phyloP scores from a whole-genome alignment of 2,797 vertebrate genomes.

The Hephaestus fuliginosus region DNA sequence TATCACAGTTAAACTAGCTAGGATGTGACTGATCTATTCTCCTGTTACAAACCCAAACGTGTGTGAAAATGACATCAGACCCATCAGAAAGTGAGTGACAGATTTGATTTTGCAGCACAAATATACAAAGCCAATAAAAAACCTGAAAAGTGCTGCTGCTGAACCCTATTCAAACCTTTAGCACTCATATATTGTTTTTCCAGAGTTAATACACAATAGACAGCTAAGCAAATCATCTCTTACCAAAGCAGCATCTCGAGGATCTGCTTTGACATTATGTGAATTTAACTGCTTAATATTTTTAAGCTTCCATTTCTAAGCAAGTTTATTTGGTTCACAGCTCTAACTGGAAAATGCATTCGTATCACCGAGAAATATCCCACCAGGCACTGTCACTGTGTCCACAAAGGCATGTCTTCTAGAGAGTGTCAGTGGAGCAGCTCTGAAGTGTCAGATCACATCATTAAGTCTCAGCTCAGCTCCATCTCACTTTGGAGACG shows the following conservation, averaged over 20 bases:
- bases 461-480: not conserved
- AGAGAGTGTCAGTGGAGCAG: not conserved
- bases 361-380: not conserved
- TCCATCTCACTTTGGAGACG: not conserved
- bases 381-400: not conserved
- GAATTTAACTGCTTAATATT: not conserved
- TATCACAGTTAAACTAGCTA: not conserved
- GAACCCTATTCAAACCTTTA: not conserved
- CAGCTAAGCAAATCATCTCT: not conserved
- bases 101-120: not conserved
- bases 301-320: not conserved
- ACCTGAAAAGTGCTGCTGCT: not conserved
- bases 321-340: not conserved
- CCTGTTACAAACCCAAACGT: not conserved
- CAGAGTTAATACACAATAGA: not conserved
- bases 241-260: not conserved
- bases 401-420: not conserved
- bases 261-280: not conserved
- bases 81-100: not conserved
- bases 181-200: not conserved
- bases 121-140: not conserved
- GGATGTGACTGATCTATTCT: not conserved
- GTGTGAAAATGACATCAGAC: not conserved
- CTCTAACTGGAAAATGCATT: conserved; percentile 4
- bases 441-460: not conserved